Evolutionary conservation across 37 sponge, comb jelly and placozoan species (phyloP).

Genomic region (Axinella damicornis): DNA sequence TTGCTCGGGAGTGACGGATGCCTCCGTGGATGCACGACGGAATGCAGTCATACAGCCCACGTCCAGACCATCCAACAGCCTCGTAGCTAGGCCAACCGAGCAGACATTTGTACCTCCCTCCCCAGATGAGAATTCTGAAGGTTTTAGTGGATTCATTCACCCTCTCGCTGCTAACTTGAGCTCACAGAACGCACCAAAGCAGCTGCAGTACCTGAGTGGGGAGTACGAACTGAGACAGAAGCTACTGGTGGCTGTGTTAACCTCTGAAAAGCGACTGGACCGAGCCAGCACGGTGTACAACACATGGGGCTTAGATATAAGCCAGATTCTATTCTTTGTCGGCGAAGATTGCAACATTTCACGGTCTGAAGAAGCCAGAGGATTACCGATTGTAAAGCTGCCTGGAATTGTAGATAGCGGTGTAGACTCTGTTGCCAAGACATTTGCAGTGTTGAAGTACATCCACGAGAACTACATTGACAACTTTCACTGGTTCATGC

Average conservation of each 20-base stretch:
- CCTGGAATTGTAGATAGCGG: conserved; percentile 27
- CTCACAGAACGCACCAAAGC: not conserved
- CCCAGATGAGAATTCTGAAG: not conserved
- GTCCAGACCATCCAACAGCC: not conserved
- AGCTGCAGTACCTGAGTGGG: not conserved
- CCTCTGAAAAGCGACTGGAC: conserved; percentile 33
- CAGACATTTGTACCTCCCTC: not conserved
- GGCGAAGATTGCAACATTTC: conserved; percentile 46
- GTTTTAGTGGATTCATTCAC: too few species aligned
- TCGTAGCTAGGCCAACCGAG: not conserved
- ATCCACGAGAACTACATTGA: conserved; percentile 57
- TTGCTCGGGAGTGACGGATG: not conserved
- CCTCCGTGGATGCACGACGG: too few species aligned
- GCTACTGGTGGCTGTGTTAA: conserved; percentile 71
- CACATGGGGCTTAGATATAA: conserved; percentile 62
- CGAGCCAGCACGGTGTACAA: conserved; percentile 58
- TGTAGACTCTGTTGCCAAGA: not conserved
- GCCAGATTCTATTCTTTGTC: conserved; percentile 63
- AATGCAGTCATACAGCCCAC: not conserved
- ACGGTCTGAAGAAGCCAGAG: not conserved
- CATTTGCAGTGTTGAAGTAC: conserved; percentile 63
- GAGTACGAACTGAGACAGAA: conserved; percentile 15
- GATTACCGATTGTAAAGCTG: conserved; percentile 63
- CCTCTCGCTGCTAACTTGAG: not conserved
- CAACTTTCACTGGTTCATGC: conserved; percentile 72